Evolutionary conservation across 2,113 vertebrate species (phyloP).

Genomic region (Macquaria ambigua): DNA sequence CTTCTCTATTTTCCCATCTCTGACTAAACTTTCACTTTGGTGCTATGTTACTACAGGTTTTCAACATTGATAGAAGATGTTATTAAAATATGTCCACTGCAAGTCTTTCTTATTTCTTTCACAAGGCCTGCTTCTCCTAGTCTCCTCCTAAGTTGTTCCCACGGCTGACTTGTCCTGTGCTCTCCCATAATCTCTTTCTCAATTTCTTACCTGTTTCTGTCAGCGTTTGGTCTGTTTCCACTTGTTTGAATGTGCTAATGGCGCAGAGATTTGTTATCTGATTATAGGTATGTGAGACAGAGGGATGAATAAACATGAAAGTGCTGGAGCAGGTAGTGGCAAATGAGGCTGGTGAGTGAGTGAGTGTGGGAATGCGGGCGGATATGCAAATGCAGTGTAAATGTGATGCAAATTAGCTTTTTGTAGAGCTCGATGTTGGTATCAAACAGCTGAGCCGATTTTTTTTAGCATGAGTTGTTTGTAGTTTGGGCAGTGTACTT

Average conservation of each 20-base stretch:
- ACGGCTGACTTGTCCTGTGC: not conserved
- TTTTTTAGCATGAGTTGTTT: conserved; percentile 29
- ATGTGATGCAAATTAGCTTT: conserved; percentile 64
- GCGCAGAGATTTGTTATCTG: conserved; percentile 62
- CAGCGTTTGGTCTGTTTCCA: conserved; percentile 41
- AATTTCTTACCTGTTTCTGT: conserved; percentile 4
- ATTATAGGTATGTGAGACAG: conserved; percentile 62
- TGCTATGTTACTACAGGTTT: not conserved
- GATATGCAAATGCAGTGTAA: conserved; percentile 64
- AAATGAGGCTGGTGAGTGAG: conserved; percentile 64
- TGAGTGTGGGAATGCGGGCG: conserved; percentile 28
- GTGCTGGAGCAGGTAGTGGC: conserved; percentile 58
- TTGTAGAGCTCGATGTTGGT: not conserved
- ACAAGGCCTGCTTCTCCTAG: not conserved
- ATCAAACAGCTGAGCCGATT: conserved; percentile 14
- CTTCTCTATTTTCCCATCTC: not conserved
- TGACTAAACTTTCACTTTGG: not conserved
- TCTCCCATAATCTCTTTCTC: conserved; percentile 6
- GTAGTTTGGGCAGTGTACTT: not conserved
- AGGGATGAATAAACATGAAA: conserved; percentile 74
- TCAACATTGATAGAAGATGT: not conserved
- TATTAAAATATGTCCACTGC: not conserved
- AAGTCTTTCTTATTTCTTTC: not conserved
- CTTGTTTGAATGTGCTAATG: conserved; percentile 69
- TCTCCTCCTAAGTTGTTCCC: not conserved